Conservation (phyloP, 2,888 invertebrate genomes). For the Drosophila nr. fundita region DNA sequence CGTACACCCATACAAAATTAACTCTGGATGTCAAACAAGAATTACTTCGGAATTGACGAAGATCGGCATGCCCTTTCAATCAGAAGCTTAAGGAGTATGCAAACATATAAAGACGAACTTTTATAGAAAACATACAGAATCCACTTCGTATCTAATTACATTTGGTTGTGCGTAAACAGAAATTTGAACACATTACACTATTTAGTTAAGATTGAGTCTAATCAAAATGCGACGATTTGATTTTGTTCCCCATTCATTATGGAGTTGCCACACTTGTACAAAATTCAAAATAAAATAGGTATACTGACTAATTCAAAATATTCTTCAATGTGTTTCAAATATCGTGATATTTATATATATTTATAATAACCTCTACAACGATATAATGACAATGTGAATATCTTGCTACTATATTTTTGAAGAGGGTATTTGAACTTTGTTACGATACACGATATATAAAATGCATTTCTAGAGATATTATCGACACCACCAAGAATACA, state of each 20-base stretch:
- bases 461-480: not conserved
- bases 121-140: too few species aligned
- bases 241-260: not conserved
- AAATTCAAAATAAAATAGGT: not conserved
- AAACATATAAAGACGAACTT: not conserved
- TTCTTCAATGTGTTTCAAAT: not conserved
- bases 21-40: constrained; percentile 2
- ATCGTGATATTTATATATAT: constrained; percentile 3
- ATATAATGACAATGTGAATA: not conserved
- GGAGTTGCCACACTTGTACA: not conserved
- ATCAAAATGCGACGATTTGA: not conserved
- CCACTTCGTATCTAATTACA: not conserved
- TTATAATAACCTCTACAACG: not conserved
- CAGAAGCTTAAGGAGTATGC: not conserved
- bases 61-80: constrained; percentile 8
- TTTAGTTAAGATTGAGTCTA: not conserved
- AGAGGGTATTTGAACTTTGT: not conserved
- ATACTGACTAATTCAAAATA: not conserved
- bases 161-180: not conserved
- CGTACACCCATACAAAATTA: constrained; percentile 5
- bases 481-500: not conserved
- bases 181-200: not conserved
- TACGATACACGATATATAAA: not conserved
- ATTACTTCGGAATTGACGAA: constrained; percentile 7
- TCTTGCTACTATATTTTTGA: not conserved